Evolutionary conservation across 2,888 invertebrate genomes (phyloP).

Genomic region (Oscheius sp.): DNA sequence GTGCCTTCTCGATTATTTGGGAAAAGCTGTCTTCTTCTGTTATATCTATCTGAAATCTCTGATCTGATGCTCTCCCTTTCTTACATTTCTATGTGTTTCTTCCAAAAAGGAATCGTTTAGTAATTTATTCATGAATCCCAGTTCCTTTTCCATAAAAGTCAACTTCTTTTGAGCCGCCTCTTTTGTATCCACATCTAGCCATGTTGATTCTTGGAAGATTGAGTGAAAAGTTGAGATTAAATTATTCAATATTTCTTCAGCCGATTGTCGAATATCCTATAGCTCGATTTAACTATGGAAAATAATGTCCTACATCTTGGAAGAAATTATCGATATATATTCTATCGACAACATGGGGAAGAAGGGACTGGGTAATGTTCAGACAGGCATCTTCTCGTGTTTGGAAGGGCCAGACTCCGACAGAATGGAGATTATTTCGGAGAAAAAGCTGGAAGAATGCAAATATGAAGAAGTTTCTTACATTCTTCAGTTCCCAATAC

Average conservation of each 20-base stretch:
- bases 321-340: slow-evolving; percentile 8
- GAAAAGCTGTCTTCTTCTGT: neutral
- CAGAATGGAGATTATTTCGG: neutral
- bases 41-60: neutral
- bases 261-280: slow-evolving; percentile 2
- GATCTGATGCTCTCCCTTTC: neutral
- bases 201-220: slow-evolving; percentile 1
- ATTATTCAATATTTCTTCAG: slow-evolving; percentile 1
- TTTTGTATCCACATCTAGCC: slow-evolving; percentile 1
- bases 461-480: neutral
- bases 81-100: neutral
- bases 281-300: too few relatives aligned
- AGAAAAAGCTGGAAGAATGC: neutral
- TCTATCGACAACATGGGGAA: neutral
- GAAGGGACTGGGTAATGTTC: slow-evolving; percentile 10
- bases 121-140: slow-evolving; percentile 4
- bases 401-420: slow-evolving; percentile 8
- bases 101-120: slow-evolving; percentile 1
- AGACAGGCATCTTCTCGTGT: slow-evolving; percentile 12
- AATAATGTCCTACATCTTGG: neutral
- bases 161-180: neutral
- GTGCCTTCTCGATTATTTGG: neutral
- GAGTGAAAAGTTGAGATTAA: neutral
- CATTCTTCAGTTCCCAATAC: slow-evolving; percentile 10
- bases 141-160: neutral